Evolutionary conservation across 2,797 vertebrate genomes (phyloP).

Genomic region (Periophthalmus magnuspinnatus): DNA sequence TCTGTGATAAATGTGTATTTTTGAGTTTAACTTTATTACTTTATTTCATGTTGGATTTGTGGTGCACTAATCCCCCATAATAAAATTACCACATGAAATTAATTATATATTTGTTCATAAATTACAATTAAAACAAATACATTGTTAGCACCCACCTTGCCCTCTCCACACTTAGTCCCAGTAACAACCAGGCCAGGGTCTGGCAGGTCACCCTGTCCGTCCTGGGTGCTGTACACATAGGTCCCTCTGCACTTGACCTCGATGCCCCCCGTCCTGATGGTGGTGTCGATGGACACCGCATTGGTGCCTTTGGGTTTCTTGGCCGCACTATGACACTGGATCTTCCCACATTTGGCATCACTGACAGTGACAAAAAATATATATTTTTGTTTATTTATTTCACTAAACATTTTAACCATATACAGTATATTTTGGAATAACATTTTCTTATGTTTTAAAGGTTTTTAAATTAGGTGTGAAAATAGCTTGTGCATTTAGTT

Average conservation of each 20-base stretch:
- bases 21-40: too few relatives aligned
- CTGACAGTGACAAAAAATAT: constrained; percentile 60
- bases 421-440: background rate
- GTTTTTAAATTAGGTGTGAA: background rate
- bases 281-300: constrained; percentile 86
- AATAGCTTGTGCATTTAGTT: background rate
- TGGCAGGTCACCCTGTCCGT: constrained; percentile 82
- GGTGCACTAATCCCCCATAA: too few relatives aligned
- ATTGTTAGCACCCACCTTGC: constrained; percentile 78
- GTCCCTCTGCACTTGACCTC: constrained; percentile 89
- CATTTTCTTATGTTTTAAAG: background rate
- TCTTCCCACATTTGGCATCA: constrained; percentile 92
- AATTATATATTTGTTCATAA: too few relatives aligned
- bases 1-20: too few relatives aligned
- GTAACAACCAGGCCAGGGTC: constrained; percentile 90
- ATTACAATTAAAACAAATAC: too few relatives aligned
- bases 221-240: constrained; percentile 83
- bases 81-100: too few relatives aligned
- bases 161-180: constrained; percentile 89
- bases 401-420: background rate
- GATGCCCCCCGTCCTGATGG: constrained; percentile 77
- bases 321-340: constrained; percentile 92
- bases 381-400: too few relatives aligned
- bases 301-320: constrained; percentile 85
- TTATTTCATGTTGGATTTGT: too few relatives aligned